Conservation (phyloP, 1,140 invertebrate genomes). For the Paraescarpia echinospica region DNA sequence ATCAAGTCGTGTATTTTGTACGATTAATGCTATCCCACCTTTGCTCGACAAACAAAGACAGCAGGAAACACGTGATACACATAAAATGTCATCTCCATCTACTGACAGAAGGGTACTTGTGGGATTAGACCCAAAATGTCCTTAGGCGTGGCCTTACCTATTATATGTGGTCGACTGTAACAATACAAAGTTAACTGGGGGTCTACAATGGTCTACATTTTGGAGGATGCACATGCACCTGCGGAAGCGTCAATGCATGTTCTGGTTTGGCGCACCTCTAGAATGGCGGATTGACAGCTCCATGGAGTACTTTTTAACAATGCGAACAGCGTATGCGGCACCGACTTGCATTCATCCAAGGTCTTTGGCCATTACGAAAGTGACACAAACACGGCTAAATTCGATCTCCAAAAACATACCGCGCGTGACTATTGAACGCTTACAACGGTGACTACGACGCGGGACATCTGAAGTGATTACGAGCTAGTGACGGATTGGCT, state of each 20-base stretch:
- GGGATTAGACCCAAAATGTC: background rate
- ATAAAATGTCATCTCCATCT: background rate
- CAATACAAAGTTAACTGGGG: background rate
- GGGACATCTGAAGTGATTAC: background rate
- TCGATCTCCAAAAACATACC: background rate
- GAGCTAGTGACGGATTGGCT: background rate
- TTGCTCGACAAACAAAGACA: background rate
- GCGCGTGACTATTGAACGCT: background rate
- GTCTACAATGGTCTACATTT: too few relatives aligned
- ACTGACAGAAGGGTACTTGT: background rate
- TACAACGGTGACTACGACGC: background rate
- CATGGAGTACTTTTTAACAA: too few relatives aligned
- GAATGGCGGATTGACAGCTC: too few relatives aligned
- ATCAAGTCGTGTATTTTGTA: background rate
- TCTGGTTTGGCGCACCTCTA: too few relatives aligned
- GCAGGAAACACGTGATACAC: background rate
- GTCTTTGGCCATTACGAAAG: background rate
- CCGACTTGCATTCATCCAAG: too few relatives aligned
- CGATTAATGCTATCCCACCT: background rate
- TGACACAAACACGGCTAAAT: background rate
- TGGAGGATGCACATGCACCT: too few relatives aligned
- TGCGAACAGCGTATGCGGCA: too few relatives aligned
- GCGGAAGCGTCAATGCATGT: too few relatives aligned
- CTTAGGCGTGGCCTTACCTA: background rate
- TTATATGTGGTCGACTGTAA: background rate